phyloP scores from a whole-genome alignment of 2,113 vertebrate genomes.

The Poicephalus meyeri region DNA sequence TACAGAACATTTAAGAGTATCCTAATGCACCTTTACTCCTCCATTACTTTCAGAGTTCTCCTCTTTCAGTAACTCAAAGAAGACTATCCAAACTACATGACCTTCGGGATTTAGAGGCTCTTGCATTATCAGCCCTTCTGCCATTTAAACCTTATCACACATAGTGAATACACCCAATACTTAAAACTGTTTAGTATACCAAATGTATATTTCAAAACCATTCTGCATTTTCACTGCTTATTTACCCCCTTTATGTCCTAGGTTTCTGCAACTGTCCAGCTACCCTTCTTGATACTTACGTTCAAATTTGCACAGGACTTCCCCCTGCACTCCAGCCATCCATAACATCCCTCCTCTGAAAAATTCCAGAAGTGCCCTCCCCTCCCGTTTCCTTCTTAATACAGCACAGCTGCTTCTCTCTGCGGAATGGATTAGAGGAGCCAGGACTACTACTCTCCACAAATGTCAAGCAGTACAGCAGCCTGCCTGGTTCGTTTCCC shows the following conservation, averaged over 20 bases:
- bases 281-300: not conserved
- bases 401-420: not conserved
- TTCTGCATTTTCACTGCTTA: not conserved
- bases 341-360: not conserved
- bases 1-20: not conserved
- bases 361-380: not conserved
- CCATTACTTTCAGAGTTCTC: not conserved
- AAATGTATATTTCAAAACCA: not conserved
- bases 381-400: not conserved
- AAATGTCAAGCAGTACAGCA: not conserved
- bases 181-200: not conserved
- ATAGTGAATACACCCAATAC: not conserved
- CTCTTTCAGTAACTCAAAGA: not conserved
- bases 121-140: not conserved
- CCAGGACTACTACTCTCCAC: not conserved
- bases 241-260: not conserved
- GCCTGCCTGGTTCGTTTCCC: not conserved
- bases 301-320: not conserved
- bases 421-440: not conserved
- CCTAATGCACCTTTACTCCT: not conserved
- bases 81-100: not conserved
- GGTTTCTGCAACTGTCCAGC: not conserved
- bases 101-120: not conserved
- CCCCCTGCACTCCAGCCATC: rapidly evolving
- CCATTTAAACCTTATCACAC: not conserved